Conservation (phyloP, 92 coral and sea anemone species). For the Isaurus tuberculatus region DNA sequence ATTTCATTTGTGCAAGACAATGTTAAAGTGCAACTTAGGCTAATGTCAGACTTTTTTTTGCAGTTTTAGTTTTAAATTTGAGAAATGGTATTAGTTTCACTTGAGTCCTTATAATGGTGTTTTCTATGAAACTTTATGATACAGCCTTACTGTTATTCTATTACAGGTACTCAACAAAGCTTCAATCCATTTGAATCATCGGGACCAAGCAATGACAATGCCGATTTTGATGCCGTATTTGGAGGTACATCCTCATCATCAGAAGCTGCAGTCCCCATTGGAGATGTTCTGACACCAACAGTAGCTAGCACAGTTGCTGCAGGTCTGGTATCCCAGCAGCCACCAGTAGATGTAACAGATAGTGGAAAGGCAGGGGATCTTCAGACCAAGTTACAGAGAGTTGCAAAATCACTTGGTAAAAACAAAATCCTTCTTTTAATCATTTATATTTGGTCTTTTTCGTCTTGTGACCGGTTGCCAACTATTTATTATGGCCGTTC, state of each 20-base stretch:
- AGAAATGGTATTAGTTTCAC: too few species aligned
- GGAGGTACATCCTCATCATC: slow-evolving; percentile 28
- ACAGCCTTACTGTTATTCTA: too few species aligned
- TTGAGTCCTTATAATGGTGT: too few species aligned
- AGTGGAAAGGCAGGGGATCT: slow-evolving; percentile 37
- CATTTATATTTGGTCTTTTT: too few species aligned
- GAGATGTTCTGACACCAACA: slow-evolving; percentile 19
- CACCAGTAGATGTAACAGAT: slow-evolving; percentile 11
- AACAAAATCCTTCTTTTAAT: not conserved
- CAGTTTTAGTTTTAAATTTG: too few species aligned
- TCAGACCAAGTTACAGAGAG: slow-evolving; percentile 29
- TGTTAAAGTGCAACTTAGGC: too few species aligned
- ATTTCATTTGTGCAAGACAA: too few species aligned
- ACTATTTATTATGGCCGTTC: too few species aligned
- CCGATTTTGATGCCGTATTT: slow-evolving; percentile 50
- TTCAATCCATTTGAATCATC: slow-evolving; percentile 31
- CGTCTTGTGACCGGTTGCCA: too few species aligned
- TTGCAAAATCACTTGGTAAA: slow-evolving; percentile 35
- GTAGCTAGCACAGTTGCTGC: not conserved
- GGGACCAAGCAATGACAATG: slow-evolving; percentile 13
- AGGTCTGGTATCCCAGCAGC: slow-evolving; percentile 29
- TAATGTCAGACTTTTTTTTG: too few species aligned
- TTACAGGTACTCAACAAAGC: slow-evolving; percentile 7
- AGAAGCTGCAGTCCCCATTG: not conserved
- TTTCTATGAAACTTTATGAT: too few species aligned